Percentiles rank a stretch among this genome's conserved stretches.
phyloP scores from a whole-genome alignment of 2,888 invertebrate species.

The Lithosia quadra region DNA sequence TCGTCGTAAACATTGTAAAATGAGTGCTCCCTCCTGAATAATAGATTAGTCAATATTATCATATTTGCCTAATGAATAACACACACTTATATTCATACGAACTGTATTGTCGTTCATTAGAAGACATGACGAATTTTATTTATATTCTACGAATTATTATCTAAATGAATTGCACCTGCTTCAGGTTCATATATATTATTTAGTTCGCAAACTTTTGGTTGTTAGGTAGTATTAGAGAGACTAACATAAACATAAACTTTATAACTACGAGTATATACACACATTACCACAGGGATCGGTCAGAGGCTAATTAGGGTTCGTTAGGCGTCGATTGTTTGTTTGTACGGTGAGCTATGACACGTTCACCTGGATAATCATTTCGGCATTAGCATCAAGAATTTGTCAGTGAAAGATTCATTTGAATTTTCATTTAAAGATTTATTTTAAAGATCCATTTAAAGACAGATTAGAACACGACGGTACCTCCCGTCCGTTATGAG shows the following conservation, averaged over 20 bases:
- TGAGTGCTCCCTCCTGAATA: no score
- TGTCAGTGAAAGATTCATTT: no score
- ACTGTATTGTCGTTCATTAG: no score
- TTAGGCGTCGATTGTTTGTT: conserved; percentile 74
- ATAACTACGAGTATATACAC: conserved; percentile 45
- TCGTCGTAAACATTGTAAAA: no score
- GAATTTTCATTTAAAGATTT: no score
- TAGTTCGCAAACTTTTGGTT: conserved; percentile 5
- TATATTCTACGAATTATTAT: not conserved
- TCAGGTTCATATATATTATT: not conserved
- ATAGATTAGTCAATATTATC: no score
- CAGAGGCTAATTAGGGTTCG: conserved; percentile 74
- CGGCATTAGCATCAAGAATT: not conserved
- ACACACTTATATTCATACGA: no score
- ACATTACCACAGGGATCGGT: conserved; percentile 39
- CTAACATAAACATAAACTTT: conserved; percentile 36
- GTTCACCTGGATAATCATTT: conserved; percentile 29
- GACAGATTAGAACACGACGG: no score
- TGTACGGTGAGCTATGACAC: conserved; percentile 24
- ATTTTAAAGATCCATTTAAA: no score
- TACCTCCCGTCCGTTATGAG: no score
- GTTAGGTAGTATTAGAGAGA: conserved; percentile 21
- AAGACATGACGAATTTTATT: no score
- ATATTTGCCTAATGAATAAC: no score
- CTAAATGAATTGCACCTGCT: not conserved